Conservation (phyloP, 2,113 vertebrate species). For the Hippocampus zosterae region DNA sequence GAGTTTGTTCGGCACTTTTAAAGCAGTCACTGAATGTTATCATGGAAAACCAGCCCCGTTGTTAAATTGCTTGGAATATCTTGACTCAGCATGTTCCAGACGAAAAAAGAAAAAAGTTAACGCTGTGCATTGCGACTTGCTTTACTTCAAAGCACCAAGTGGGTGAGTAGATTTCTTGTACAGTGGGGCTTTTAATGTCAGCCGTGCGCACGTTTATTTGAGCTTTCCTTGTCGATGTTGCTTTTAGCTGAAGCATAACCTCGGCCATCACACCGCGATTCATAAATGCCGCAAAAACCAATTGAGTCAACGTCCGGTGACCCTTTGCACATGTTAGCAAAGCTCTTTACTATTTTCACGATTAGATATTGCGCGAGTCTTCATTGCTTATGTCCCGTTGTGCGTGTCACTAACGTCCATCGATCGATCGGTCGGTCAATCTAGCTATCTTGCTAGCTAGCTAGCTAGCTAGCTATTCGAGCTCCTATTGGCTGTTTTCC, state of each 20-base stretch:
- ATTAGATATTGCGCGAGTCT: neutral
- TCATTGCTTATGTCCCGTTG: neutral
- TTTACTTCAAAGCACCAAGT: slow-evolving; percentile 1
- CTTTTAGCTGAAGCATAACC: neutral
- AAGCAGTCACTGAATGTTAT: slow-evolving; percentile 10
- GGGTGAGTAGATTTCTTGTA: neutral
- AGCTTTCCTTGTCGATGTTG: neutral
- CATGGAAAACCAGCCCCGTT: slow-evolving; percentile 13
- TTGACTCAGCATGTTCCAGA: slow-evolving; percentile 18
- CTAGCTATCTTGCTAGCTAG: no score
- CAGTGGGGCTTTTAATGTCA: neutral
- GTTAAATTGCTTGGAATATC: slow-evolving; percentile 19
- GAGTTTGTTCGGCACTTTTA: slow-evolving; percentile 5
- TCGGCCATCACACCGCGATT: neutral
- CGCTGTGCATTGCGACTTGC: slow-evolving; percentile 1
- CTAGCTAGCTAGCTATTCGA: no score
- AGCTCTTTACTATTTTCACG: no score
- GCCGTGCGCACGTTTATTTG: neutral
- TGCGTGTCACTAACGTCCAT: neutral
- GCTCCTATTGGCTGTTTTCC: no score
- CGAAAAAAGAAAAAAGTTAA: slow-evolving; percentile 6
- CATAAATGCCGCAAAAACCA: neutral
- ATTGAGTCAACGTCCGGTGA: neutral
- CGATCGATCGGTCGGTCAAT: no score
- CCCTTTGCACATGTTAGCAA: neutral